Evolutionary conservation across 1,140 invertebrate species (phyloP).

Genomic region (Lethocerus indicus): DNA sequence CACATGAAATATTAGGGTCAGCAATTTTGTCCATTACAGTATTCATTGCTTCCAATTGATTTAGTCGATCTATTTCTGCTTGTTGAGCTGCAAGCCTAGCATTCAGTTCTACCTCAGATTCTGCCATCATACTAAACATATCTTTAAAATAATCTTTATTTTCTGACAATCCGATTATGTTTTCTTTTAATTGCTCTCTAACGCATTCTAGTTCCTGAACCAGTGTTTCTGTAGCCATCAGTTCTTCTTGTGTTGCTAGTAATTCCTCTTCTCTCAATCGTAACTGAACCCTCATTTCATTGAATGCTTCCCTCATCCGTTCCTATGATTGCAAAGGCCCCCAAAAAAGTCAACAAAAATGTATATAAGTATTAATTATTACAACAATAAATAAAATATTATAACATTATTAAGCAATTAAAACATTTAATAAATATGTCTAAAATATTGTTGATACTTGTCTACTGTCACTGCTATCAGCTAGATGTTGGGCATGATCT

Average conservation of each 20-base stretch:
- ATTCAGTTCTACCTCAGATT: not conserved
- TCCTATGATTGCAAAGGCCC: slow-evolving; percentile 16
- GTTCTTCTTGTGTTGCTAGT: slow-evolving; percentile 21
- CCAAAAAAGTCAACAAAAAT: not conserved
- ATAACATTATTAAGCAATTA: slow-evolving; percentile 2
- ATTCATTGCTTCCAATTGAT: not conserved
- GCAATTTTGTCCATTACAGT: not conserved
- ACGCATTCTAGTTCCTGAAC: slow-evolving; percentile 19
- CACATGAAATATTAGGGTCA: too few species aligned
- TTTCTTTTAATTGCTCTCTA: slow-evolving; percentile 20
- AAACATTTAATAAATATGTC: not conserved
- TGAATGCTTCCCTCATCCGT: slow-evolving; percentile 19
- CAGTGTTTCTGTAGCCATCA: not conserved
- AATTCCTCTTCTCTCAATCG: slow-evolving; percentile 20
- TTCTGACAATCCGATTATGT: slow-evolving; percentile 17
- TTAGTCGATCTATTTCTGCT: slow-evolving; percentile 3
- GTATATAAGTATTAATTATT: not conserved
- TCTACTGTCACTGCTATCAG: slow-evolving; percentile 20
- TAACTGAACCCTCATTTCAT: slow-evolving; percentile 19
- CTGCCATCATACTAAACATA: not conserved
- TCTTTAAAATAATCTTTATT: slow-evolving; percentile 18
- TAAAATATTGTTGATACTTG: slow-evolving; percentile 18
- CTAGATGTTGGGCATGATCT: slow-evolving; percentile 20
- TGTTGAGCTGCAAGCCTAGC: not conserved
- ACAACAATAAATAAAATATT: not conserved